phyloP scores from a whole-genome alignment of 2,113 vertebrate species.

The Aepyceros melampus region DNA sequence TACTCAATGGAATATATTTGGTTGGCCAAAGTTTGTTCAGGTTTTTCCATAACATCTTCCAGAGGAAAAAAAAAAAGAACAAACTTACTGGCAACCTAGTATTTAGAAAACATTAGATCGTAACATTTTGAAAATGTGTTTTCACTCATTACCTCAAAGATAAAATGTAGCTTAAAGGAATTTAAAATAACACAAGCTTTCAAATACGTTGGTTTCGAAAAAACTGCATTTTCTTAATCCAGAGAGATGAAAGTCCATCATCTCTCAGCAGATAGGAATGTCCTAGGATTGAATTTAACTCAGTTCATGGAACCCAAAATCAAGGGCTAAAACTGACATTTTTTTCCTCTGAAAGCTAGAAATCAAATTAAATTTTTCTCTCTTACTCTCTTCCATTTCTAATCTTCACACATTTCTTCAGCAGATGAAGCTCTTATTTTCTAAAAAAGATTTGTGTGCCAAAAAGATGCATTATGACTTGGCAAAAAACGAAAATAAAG shows the following conservation, averaged over 20 bases:
- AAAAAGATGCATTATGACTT: not conserved
- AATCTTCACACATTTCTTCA: not conserved
- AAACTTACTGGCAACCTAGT: not conserved
- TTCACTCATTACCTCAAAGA: not conserved
- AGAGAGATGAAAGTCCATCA: not conserved
- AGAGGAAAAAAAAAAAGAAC: not conserved
- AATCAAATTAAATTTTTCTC: not conserved
- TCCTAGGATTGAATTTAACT: not conserved
- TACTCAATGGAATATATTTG: not conserved
- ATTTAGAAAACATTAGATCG: not conserved
- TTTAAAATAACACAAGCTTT: not conserved
- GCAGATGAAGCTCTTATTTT: not conserved
- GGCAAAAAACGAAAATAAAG: not conserved
- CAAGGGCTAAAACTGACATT: not conserved
- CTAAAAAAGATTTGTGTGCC: not conserved
- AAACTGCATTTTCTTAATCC: not conserved
- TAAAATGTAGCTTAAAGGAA: not conserved
- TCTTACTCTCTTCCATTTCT: not conserved
- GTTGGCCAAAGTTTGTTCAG: not conserved
- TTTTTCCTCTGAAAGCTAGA: not conserved
- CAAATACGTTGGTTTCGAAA: not conserved
- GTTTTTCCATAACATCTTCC: not conserved
- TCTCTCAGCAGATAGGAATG: not conserved
- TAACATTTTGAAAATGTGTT: constrained; percentile 25
- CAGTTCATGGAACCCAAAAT: not conserved